These are phyloP conservation scores for Limonius californicus DNA, from an alignment of 1,140 invertebrate species.

Conservation along the genomic window DNA sequence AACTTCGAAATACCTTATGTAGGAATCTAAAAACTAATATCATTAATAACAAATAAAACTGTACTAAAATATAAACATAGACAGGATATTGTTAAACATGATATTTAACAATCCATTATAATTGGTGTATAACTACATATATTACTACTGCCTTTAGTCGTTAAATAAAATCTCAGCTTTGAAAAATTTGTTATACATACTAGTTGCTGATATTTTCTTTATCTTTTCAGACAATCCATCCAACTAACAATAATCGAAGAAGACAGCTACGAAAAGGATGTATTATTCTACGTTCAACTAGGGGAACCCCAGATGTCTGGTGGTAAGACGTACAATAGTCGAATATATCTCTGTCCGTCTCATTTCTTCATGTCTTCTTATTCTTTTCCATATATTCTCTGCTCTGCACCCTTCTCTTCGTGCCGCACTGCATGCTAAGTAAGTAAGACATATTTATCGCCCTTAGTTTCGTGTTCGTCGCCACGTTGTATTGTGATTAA, in stretches of 20 bases:
- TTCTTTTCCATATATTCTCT: constrained; percentile 25
- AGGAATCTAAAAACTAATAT: no score
- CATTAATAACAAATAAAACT: no score
- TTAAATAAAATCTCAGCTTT: no score
- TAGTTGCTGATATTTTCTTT: neutral
- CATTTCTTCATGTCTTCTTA: constrained; percentile 22
- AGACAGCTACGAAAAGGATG: constrained; percentile 97
- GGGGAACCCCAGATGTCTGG: constrained; percentile 81
- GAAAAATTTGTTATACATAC: no score
- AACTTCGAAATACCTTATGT: no score
- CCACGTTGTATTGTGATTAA: neutral
- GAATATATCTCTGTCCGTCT: neutral
- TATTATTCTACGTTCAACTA: constrained; percentile 88
- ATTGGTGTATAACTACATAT: no score
- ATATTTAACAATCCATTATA: no score
- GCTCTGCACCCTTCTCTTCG: constrained; percentile 20
- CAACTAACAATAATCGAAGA: constrained; percentile 88
- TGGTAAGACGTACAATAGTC: constrained; percentile 63
- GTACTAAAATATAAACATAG: no score
- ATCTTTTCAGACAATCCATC: constrained; percentile 79
- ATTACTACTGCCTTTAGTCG: no score
- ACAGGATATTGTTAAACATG: no score
- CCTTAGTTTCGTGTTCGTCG: neutral
- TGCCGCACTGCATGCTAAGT: constrained; percentile 26
- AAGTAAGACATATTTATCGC: constrained; percentile 15